Base-by-base conservation (phyloP, 2,113 vertebrate species). In the Chunga burmeisteri region DNA sequence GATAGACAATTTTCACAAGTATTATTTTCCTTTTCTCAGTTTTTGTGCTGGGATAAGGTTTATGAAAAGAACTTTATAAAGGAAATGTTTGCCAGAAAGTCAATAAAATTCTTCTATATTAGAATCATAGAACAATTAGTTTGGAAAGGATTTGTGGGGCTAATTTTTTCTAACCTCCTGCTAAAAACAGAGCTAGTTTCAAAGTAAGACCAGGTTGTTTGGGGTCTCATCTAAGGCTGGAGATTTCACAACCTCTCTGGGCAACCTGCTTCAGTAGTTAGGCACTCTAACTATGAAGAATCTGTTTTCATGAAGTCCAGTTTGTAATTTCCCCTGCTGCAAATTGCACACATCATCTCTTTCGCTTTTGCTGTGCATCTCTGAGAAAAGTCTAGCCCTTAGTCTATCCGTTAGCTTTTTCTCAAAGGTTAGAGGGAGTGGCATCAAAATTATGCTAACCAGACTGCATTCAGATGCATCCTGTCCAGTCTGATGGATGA, bases 341-440 rank as follows among this genome's bases (percentile, higher is more conserved):
- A 40, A 23, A 14, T 68, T 70, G 29, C 6, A 50, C 2, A 1
- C 3, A 8, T 62, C 1, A 0, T 36, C 36, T 72, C 14, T 47
- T 67, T 82, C 59, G 27, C 6, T 80, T 86, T 81, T 59, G 7
- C 56, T 63, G 40, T 47, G 11, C 10, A 27, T 6, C 23, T 36
- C n/a, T 81, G 53, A 62, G 55, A 56, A 56, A 8, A 49, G 11
- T 36, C 34, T 75, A 63, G 30, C 10, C 10, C 21, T 59, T 63
- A 66, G 44, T n/a, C 29, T 19, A 7, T n/a, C 9, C 13, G 3
- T 47, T 23, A 62, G 13, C 6, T 72, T 61, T 72, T 55, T 79
- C 26, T 59, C 26, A 59, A 42, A 55, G 21, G 11, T 29, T 27
- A 53, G 38, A 72, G 13, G 10, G 34, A 15, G 9, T 18, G 25